Base-by-base conservation (phyloP, 2,797 vertebrate genomes). In the Muscicapa striata region DNA sequence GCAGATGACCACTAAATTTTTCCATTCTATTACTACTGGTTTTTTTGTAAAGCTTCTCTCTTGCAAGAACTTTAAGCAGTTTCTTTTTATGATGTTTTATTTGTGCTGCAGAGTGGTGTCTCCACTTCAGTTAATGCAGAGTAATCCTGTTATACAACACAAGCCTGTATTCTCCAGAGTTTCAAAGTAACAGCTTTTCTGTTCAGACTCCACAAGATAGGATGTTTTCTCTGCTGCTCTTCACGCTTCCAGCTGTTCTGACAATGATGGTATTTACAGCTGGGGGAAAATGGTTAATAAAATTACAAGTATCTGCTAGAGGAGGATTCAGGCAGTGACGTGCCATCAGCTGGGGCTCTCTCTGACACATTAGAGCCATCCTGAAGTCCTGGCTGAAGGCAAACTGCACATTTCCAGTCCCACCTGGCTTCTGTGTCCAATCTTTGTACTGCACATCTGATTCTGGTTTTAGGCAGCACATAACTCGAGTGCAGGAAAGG, bases 161-260 rank as follows among this genome's bases (percentile, higher is more conserved):
- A 80, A 62, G 74, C 10, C 59, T 36, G 27, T 62, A 88, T 74
- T 80, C 87, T 95, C 94, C 69, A 61, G 94, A 84, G 92, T 83
- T 93, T 95, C 85, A 93, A 75, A 95, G 79, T 21, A 91, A 74
- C 78, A 75, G 89, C 70, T 77, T 94, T 91, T 93, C 63, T 45
- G 55, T 63, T 94, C 83, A 89, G 64, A 63, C 38, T 87, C 67
- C 51, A 84, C 64, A 74, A 86, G 41, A 82, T 68, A 69, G 82
- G 29, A 84, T 27, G 62, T 49, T 90, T 52, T 57, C 62, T 79
- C 86, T 45, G 61, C 74, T 87, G 27, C 78, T 77, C 34, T 38
- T 76, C 86, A 72, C 2, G 15, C 49, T 76, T 93, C 78, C 73
- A 89, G 83, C 61, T 92, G 79, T 78, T 93, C 61, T 94, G 88